Percentiles rank a stretch among this genome's conserved stretches.
These are phyloP conservation scores for Pseudococcus viburni DNA, from an alignment of 2,888 invertebrate species.

Conservation along the genomic window DNA sequence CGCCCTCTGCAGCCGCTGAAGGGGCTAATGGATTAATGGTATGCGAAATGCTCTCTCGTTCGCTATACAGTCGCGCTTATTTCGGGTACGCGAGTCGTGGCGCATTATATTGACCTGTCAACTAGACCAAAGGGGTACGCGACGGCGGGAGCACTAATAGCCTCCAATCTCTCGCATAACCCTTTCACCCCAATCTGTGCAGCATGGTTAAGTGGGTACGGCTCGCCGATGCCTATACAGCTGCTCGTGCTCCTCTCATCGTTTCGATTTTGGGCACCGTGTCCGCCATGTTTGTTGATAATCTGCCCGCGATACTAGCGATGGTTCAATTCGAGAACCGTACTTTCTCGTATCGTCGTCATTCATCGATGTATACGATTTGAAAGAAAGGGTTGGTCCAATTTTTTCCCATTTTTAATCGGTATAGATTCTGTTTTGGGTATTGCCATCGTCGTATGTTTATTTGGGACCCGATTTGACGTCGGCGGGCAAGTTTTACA, in stretches of 20 bases:
- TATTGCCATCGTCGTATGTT: no score
- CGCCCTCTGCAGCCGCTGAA: neutral
- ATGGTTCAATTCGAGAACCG: neutral
- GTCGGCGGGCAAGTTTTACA: no score
- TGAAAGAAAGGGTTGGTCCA: no score
- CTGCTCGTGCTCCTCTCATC: neutral
- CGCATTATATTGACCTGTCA: conserved; percentile 64
- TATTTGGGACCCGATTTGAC: no score
- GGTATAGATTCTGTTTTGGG: no score
- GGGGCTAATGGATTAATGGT: conserved; percentile 64
- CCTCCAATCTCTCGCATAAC: conserved; percentile 50
- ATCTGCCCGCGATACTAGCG: neutral
- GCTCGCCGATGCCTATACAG: neutral
- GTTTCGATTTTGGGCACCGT: neutral
- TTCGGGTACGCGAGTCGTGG: conserved; percentile 10
- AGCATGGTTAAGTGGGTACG: conserved; percentile 26
- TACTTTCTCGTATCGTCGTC: neutral
- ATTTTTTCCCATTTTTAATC: no score
- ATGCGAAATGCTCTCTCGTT: conserved; percentile 57
- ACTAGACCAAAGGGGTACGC: conserved; percentile 58
- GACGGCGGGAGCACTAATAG: conserved; percentile 6
- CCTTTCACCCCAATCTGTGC: conserved; percentile 60
- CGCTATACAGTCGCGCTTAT: neutral
- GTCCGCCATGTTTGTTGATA: neutral
- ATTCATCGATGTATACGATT: no score